Evolutionary conservation across 2,888 invertebrate species (phyloP), one percentile per base, ranked within the genome.

Genomic region (Dynastes maya): DNA sequence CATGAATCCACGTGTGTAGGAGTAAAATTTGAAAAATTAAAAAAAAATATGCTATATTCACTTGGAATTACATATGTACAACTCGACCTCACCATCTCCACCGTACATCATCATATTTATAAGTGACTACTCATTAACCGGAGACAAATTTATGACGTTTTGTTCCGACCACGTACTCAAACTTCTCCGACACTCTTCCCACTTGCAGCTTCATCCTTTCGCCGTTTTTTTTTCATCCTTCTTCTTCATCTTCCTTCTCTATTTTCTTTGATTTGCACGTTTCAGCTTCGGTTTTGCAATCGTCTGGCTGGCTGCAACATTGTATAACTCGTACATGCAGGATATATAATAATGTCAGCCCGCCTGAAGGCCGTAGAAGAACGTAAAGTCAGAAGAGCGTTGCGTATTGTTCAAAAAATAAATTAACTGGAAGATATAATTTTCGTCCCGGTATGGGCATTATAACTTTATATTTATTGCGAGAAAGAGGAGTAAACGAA

Each of bases 401-500:
- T 22, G 40, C 55, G 53, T 58, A 58, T 72, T 68, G 68, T 68
- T 68, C 51, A 68, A 68, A 68, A 45, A 68, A 51, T 51, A 68
- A 68, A 49, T 68, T 58, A 72, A 58, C 37, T 72, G 22, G 11
- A 58, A 72, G 53, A 67, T 76, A 67, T 65, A 76, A 76, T 76
- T 76, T 76, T 65, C 67, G 76, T 67, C 45, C 51, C 55, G 65
- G 29, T 63, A 76, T 55, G 16, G 53, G 55, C 53, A 55, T 76
- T 67, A 53, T 53, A 76, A 67, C 76, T 67, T 65, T 13, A 40
- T 76, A 67, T 76, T 76, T 76, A 76, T 65, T 67, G 76, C 53
- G 37, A 76, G 68, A 63, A 78, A 55, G 78, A 68, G 77, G 70
- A 63, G 65, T 40, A 40, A 40, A 9, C 64, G n/a, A 65, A 72